Evolutionary conservation across 2,888 invertebrate genomes (phyloP).

Genomic region (Lycia hirtaria): DNA sequence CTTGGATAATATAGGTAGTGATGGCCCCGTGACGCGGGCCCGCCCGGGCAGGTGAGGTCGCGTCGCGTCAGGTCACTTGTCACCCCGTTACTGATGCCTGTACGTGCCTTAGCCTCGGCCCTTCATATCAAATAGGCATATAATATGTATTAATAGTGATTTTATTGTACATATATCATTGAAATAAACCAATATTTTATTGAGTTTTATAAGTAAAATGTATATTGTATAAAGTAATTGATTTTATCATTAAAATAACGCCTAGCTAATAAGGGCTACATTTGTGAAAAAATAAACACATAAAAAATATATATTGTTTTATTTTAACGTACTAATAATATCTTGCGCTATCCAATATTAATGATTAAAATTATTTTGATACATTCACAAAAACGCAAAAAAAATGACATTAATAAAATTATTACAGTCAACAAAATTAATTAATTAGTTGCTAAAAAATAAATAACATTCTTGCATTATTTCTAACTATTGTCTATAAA

Average conservation of each 20-base stretch:
- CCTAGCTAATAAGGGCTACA: slow-evolving; percentile 83
- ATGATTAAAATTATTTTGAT: too few relatives aligned
- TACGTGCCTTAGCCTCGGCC: slow-evolving; percentile 82
- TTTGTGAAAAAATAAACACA: slow-evolving; percentile 84
- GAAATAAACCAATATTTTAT: slow-evolving; percentile 84
- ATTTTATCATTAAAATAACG: slow-evolving; percentile 84
- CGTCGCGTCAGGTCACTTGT: slow-evolving; percentile 10
- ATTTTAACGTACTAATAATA: slow-evolving; percentile 59
- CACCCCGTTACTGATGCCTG: slow-evolving; percentile 58
- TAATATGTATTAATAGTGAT: slow-evolving; percentile 80
- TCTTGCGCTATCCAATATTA: too few relatives aligned
- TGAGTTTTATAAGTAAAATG: slow-evolving; percentile 83
- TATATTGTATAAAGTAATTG: slow-evolving; percentile 86
- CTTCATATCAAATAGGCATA: slow-evolving; percentile 82
- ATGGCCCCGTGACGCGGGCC: slow-evolving; percentile 24
- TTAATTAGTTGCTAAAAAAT: background rate
- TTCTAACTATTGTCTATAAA: background rate
- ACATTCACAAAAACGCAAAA: too few relatives aligned
- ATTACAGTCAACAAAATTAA: background rate
- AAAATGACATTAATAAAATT: background rate
- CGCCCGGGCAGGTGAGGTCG: too few relatives aligned
- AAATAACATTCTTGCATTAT: slow-evolving; percentile 2
- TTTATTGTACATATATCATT: slow-evolving; percentile 83
- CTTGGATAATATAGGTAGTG: slow-evolving; percentile 52
- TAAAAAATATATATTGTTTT: slow-evolving; percentile 74